phyloP scores from a whole-genome alignment of 2,113 vertebrate species.

The Opisthocomus hoazin region DNA sequence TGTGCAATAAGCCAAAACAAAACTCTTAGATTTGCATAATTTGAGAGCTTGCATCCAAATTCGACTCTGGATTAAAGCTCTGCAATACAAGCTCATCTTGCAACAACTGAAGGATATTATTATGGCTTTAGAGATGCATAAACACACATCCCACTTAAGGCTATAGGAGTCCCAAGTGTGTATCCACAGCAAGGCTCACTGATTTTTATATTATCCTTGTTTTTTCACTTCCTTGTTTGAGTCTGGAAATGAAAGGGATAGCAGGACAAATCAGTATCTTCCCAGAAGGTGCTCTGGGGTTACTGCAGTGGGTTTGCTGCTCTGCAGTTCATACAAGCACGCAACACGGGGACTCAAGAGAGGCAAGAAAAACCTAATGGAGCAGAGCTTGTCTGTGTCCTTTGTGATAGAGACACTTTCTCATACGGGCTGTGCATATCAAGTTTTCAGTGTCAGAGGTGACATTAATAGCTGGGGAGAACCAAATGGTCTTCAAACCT shows the following conservation, averaged over 20 bases:
- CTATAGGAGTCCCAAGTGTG: neutral
- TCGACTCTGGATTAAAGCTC: neutral
- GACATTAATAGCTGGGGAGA: neutral
- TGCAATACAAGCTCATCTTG: neutral
- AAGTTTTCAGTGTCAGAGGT: neutral
- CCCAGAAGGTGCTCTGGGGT: neutral
- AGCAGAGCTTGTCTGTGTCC: neutral
- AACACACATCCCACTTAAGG: neutral
- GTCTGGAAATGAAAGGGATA: neutral
- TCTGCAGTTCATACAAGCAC: neutral
- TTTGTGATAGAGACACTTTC: neutral
- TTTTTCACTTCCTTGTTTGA: slow-evolving; percentile 1
- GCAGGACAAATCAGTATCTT: neutral
- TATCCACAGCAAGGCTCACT: neutral
- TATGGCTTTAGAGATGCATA: neutral
- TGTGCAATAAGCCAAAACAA: neutral
- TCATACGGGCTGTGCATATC: neutral
- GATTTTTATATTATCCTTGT: neutral
- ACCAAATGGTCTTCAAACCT: neutral
- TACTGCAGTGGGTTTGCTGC: neutral
- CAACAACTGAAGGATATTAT: neutral
- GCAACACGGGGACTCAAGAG: neutral
- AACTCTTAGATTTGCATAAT: neutral
- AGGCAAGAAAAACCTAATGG: neutral
- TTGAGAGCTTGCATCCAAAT: neutral